A percentile compares a stretch with the other conserved stretches of the same genome.
Evolutionary conservation across 2,888 invertebrate genomes (phyloP).

Genomic region (Ferrisia virgata): DNA sequence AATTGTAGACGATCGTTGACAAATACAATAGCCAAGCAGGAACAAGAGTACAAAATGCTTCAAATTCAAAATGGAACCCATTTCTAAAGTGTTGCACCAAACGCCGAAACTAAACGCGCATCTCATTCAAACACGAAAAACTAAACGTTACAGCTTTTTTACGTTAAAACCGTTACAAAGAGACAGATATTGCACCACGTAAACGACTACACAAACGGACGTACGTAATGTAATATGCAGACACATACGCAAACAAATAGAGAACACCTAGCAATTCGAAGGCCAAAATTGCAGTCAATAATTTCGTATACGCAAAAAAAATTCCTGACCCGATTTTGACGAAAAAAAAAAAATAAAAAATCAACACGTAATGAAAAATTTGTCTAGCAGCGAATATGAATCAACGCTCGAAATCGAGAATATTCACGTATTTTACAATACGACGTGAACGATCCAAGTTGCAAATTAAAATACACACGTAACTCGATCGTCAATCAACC

Average conservation of each 20-base stretch:
- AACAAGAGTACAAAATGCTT: background rate
- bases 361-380: background rate
- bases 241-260: too few relatives aligned
- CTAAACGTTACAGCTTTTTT: too few relatives aligned
- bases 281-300: too few relatives aligned
- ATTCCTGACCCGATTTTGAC: background rate
- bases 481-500: constrained; percentile 18
- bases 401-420: background rate
- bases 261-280: too few relatives aligned
- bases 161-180: too few relatives aligned
- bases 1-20: background rate
- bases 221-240: too few relatives aligned
- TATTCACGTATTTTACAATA: background rate
- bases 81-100: background rate
- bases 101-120: background rate
- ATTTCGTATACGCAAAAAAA: background rate
- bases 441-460: background rate
- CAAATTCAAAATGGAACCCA: background rate
- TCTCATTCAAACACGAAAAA: background rate
- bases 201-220: too few relatives aligned
- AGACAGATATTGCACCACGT: too few relatives aligned
- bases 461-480: background rate
- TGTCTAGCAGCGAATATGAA: background rate
- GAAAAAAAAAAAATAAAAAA: too few relatives aligned
- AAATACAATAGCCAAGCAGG: background rate